phyloP scores from a whole-genome alignment of 1,140 invertebrate species.

The Drosophila melanogaster region Release_6_plus_ISO1_MT NT_033777.3:25862001-25862500 shows the following conservation, averaged over 20 bases:
- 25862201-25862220: slow-evolving; percentile 55
- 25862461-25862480: slow-evolving; percentile 16
- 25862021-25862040: background rate
- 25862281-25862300: slow-evolving; percentile 37
- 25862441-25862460: slow-evolving; percentile 52
- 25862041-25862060: background rate
- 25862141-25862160: slow-evolving; percentile 55
- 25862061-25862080: slow-evolving; percentile 5
- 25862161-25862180: slow-evolving; percentile 50
- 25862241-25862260: slow-evolving; percentile 46
- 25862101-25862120: slow-evolving; percentile 22
- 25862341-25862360: slow-evolving; percentile 57
- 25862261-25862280: slow-evolving; percentile 69
- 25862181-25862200: slow-evolving; percentile 12
- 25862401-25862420: slow-evolving; percentile 48
- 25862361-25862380: slow-evolving; percentile 58
- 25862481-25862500: slow-evolving; percentile 56
- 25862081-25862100: background rate
- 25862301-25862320: slow-evolving; percentile 19
- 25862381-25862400: slow-evolving; percentile 13
- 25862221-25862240: slow-evolving; percentile 32
- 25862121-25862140: slow-evolving; percentile 48
- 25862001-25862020: background rate
- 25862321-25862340: slow-evolving; percentile 65
- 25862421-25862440: slow-evolving; percentile 54